Evolutionary conservation across 2,888 invertebrate genomes (phyloP), one percentile per base, ranked within the genome.

Genomic region (Cyclophora albipunctata): DNA sequence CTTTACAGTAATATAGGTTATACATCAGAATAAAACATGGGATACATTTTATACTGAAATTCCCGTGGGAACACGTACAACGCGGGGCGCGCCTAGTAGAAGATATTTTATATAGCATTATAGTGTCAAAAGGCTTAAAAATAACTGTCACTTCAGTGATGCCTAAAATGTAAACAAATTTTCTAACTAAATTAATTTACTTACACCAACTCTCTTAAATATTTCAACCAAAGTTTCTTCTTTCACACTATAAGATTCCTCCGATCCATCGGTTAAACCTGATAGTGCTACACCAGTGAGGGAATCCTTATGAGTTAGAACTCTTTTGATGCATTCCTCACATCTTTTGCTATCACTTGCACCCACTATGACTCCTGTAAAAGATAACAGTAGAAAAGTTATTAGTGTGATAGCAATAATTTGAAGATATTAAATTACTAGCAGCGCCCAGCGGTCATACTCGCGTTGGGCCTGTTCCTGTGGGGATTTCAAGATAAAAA

Each of bases 241-340:
- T 2, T 59, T 85, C 72, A 63, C 89, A 73, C 66, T 92, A 81
- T 55, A 90, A 78, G 60, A 91, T 78, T 62, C 92, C 83, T 56
- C 95, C 7, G 66, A 94, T 67, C 94, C 93, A 64, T 91, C 92
- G 62, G 95, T 94, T 50, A 97, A 90, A 2, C 97, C 97, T 70
- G 96, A 95, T 44, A 98, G 90, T 2, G 96, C 89, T 74, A 93
- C 94, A 3, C 97, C 98, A 50, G 84, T 81, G 48, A 95, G 77
- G 50, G 87, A 74, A 33, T 92, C 77, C 7, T 77, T 79, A 57
- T 92, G 81, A 46, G 88, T 79, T 35, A 93, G 81, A 51, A 92
- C 67, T 54, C 91, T 90, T 58, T 91, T 84, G 20, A 94, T 91
- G 48, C 91, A 93, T 48, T 90, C 84, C 57, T 91, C 84, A 69